Conservation (phyloP, 2,113 vertebrate genomes). For the Asarcornis scutulata region DNA sequence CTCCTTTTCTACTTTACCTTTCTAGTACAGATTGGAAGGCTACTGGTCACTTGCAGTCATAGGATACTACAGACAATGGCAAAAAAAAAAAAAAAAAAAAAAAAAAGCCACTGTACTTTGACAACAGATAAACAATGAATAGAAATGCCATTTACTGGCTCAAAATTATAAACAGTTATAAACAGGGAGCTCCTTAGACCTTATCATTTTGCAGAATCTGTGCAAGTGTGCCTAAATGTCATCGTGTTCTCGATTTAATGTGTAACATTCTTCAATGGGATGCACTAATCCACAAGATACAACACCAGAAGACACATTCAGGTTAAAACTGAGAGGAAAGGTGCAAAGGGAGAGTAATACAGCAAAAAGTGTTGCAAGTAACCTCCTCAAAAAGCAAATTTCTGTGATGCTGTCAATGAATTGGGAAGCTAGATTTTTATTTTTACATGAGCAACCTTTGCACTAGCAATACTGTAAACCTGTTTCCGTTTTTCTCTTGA, state of each 20-base stretch:
- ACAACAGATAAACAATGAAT: background rate
- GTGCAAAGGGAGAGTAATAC: background rate
- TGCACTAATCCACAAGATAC: background rate
- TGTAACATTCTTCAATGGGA: background rate
- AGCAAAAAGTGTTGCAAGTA: background rate
- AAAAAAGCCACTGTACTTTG: background rate
- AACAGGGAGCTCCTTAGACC: background rate
- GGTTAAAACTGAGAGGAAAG: background rate
- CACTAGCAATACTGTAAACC: background rate
- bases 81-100: background rate
- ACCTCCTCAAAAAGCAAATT: background rate
- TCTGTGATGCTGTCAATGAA: background rate
- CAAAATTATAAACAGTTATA: background rate
- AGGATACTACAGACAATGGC: background rate
- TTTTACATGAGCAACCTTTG: background rate
- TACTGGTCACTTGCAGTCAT: background rate
- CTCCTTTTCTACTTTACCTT: background rate
- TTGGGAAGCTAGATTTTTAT: background rate
- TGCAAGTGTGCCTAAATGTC: background rate
- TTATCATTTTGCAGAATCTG: background rate
- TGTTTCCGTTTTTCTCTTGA: conserved; percentile 20
- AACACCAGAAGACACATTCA: background rate
- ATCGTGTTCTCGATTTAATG: background rate
- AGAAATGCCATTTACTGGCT: background rate
- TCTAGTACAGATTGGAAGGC: background rate